These are phyloP conservation scores for Marisa cornuarietis DNA, from an alignment of 1,140 invertebrate genomes.

Conservation along the genomic window DNA sequence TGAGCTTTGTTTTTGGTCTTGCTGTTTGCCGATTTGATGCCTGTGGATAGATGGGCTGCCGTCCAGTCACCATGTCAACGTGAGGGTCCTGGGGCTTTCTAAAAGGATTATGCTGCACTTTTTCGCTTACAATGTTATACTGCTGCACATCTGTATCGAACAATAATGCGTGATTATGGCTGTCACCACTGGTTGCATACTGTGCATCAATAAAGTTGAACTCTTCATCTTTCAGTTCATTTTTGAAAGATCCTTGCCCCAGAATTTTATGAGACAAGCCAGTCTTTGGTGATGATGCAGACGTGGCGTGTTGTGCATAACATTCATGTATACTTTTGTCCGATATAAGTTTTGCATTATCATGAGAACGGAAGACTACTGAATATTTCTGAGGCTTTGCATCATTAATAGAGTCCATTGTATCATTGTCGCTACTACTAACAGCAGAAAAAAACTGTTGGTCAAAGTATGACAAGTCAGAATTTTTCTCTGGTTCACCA, in stretches of 20 bases:
- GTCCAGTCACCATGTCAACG: not conserved
- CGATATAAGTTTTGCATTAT: too few relatives aligned
- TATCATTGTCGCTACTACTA: too few relatives aligned
- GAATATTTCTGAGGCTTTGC: too few relatives aligned
- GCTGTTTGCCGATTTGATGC: too few relatives aligned
- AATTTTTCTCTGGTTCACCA: not conserved
- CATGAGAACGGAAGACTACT: too few relatives aligned
- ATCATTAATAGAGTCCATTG: too few relatives aligned
- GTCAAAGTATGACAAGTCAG: constrained; percentile 12
- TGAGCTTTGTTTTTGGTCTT: too few relatives aligned
- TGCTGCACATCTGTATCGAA: not conserved
- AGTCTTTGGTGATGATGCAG: too few relatives aligned
- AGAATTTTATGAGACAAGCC: too few relatives aligned
- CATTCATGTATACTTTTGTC: too few relatives aligned
- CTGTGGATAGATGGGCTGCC: not conserved
- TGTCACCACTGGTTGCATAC: not conserved
- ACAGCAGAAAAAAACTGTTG: constrained; percentile 9
- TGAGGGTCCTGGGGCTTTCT: not conserved
- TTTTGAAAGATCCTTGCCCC: not conserved
- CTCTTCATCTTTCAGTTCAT: not conserved
- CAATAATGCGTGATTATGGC: not conserved
- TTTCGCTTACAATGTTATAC: not conserved
- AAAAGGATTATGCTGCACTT: not conserved
- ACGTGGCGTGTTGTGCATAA: too few relatives aligned
- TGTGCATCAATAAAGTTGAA: constrained; percentile 19